Conservation (phyloP, 92 coral and sea anemone species). For the Actinernus sp. region DNA sequence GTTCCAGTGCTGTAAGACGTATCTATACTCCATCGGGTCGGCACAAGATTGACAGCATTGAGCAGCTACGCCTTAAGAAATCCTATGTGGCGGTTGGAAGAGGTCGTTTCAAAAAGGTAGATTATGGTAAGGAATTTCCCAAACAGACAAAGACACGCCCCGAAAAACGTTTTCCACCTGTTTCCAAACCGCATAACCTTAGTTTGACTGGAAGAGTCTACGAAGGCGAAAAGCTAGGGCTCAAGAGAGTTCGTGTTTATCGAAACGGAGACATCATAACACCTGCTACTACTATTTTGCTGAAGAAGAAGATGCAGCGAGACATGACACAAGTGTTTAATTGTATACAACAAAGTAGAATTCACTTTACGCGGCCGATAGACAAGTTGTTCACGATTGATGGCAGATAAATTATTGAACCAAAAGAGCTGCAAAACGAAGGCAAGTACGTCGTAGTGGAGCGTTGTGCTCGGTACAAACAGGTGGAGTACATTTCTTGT, state of each 20-base stretch:
- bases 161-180: neutral
- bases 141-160: neutral
- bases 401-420: neutral
- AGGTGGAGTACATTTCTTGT: neutral
- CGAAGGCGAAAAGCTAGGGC: neutral
- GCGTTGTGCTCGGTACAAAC: neutral
- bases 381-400: neutral
- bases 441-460: neutral
- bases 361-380: neutral
- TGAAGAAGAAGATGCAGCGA: neutral
- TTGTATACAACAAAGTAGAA: neutral
- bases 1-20: slow-evolving; percentile 22
- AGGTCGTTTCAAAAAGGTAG: neutral
- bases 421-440: neutral
- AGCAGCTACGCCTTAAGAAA: neutral
- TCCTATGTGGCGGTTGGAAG: neutral
- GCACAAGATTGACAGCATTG: slow-evolving; percentile 17
- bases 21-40: slow-evolving; percentile 33
- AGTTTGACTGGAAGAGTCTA: neutral
- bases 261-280: neutral
- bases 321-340: neutral
- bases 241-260: neutral
- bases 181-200: neutral
- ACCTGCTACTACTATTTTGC: neutral
- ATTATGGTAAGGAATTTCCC: neutral